These are phyloP conservation scores for Desmodus rotundus DNA, from an alignment of 2,113 vertebrate genomes.

Conservation along the genomic window DNA sequence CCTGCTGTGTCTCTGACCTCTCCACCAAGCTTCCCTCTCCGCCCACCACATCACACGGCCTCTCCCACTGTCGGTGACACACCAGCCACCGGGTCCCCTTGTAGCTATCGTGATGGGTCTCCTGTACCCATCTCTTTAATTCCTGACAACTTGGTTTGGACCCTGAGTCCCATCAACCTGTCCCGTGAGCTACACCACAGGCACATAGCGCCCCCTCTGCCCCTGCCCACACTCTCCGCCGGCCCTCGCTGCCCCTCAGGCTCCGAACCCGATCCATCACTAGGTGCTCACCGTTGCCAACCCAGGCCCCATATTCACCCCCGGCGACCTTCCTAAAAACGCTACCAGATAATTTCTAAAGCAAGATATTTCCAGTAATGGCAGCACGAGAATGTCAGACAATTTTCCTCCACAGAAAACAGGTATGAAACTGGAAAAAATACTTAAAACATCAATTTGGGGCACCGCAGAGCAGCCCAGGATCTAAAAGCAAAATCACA, in stretches of 20 bases:
- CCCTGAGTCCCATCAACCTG: background rate
- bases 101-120: fast-evolving
- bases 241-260: fast-evolving
- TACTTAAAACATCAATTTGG: background rate
- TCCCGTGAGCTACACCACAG: background rate
- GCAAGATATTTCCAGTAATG: background rate
- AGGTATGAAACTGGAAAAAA: background rate
- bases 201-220: fast-evolving
- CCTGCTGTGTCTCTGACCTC: background rate
- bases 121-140: background rate
- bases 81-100: fast-evolving
- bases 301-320: fast-evolving
- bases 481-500: background rate
- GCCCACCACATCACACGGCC: fast-evolving
- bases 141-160: background rate
- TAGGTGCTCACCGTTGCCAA: too few relatives aligned
- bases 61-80: fast-evolving
- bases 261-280: background rate
- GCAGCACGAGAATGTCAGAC: background rate
- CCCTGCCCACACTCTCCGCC: fast-evolving
- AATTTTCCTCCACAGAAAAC: background rate
- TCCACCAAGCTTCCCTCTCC: background rate
- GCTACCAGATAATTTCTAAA: background rate
- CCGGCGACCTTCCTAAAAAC: background rate
- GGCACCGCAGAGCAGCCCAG: background rate